Evolutionary conservation across 2,888 invertebrate genomes (phyloP), one percentile per base, ranked within the genome.

Genomic region (Cryptocephalus moraei): DNA sequence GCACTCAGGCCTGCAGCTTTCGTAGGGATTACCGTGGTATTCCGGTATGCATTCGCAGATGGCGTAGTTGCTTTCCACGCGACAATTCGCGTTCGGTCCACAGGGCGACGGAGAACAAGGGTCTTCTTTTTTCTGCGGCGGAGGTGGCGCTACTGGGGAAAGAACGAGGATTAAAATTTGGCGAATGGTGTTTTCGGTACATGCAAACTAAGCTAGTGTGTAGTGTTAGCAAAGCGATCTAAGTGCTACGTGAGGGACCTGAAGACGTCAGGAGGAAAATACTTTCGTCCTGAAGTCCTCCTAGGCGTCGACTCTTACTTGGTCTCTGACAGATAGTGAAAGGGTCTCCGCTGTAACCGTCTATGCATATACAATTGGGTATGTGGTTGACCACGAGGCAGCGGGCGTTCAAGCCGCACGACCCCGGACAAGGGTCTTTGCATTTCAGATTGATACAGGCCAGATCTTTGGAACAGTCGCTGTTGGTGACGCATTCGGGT

Each of bases 91-190:
- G 60, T 89, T 89, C 42, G 81, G 78, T 34, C 84, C 84, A 64
- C 91, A 91, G 1, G 90, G 90, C 43, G 86, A 86, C 49, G 88
- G 87, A 62, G 78, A 79, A 70, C 91, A 91, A 11, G 85, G 86
- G 66, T 89, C 82, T 38, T 70, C 68, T 31, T 75, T 74, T 14
- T 39, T 39, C 53, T 71, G 66, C 49, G 57, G 55, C 59, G 68
- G 68, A 70, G 73, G 66, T 56, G 67, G 62, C 36, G 62, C 60
- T 56, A 68, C 71, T 62, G 66, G 59, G 45, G 67, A 55, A 54
- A 52, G 14, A 13, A 31, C 13, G 22, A 32, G n/a, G 32, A 10
- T 22, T 32, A 33, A 32, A 22, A 32, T 9, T 42, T 8, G 1
- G 32, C 32, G 6, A 14, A 12, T 10, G 22, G 40, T 12, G 12